These are phyloP conservation scores for Metellina segmentata DNA, from an alignment of 2,888 invertebrate genomes.

Conservation along the genomic window DNA sequence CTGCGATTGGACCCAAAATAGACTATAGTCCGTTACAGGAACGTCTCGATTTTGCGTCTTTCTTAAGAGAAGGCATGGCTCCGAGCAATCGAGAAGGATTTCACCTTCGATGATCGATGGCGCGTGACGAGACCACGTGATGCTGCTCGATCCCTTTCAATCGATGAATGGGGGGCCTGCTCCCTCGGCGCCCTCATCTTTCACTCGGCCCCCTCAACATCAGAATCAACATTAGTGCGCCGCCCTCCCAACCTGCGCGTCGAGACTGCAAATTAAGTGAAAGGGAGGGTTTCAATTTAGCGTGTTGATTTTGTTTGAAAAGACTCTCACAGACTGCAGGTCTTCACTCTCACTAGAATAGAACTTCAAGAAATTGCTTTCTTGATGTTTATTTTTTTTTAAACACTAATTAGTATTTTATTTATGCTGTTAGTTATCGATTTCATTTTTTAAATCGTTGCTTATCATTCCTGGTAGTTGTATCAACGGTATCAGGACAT, in stretches of 20 bases:
- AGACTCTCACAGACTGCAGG: not conserved
- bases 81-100: constrained; percentile 14
- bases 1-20: not conserved
- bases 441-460: too few species aligned
- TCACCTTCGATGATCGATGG: constrained; percentile 52
- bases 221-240: constrained; percentile 3
- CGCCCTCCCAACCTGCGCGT: not conserved
- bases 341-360: not conserved
- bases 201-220: not conserved
- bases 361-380: too few species aligned
- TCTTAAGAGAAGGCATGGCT: not conserved
- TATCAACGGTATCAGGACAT: too few species aligned
- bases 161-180: constrained; percentile 32
- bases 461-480: too few species aligned
- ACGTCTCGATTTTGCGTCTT: too few species aligned
- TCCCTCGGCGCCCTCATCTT: constrained; percentile 19
- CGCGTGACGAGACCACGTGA: constrained; percentile 30
- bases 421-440: too few species aligned
- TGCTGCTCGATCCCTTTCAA: constrained; percentile 31
- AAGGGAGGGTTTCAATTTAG: not conserved
- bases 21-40: too few species aligned
- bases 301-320: not conserved
- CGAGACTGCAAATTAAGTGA: not conserved
- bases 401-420: too few species aligned
- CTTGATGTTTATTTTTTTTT: too few species aligned